Evolutionary conservation across 92 coral and sea anemone species (phyloP), one percentile per base, ranked within the genome.

Genomic region (Palythoa grandis): DNA sequence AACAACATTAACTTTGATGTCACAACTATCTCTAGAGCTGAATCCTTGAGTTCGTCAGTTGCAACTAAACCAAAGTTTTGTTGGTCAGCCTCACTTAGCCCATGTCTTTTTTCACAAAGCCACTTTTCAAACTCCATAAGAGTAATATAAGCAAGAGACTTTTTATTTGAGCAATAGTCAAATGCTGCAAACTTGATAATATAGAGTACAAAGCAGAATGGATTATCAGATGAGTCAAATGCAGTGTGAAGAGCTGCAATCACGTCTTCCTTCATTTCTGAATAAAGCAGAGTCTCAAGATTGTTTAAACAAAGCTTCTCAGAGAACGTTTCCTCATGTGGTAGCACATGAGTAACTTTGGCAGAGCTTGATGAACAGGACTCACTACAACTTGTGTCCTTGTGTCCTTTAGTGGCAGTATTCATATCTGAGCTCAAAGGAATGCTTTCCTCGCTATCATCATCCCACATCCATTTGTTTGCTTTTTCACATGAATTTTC

Each of bases 81-180:
- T 9, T 71, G 68, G 65, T 90, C 95, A 12, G 57, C 80, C 57
- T 87, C 77, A 48, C 78, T 87, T 70, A 77, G 82, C 5, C 89
- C 92, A 35, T 84, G 82, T 3, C 87, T 84, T 65, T 88, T 76
- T n/a, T 78, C 82, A 63, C 91, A 84, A 54, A 88, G 84, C 98
- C 92, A 96, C 50, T 87, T 86, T 66, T 92, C 96, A 87, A 87
- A 96, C 87, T 93, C 95, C 19, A 87, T 87, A 65, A 96, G 89
- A 37, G 93, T 91, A 22, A 95, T 61, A 86, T 96, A 93, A 61
- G 96, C 95, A 40, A 96, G 78, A 10, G 99, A 96, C 82, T 96
- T 96, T 79, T 96, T 96, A 56, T 91, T 91, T 74, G 91, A 54
- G 60, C 89, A 91, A 77, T 88, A 69, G 82, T 94, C 98, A 92